Percentiles rank a stretch among this genome's conserved stretches.
Conservation (phyloP, 1,140 invertebrate species). For the Lordiphosa clarofinis region DNA sequence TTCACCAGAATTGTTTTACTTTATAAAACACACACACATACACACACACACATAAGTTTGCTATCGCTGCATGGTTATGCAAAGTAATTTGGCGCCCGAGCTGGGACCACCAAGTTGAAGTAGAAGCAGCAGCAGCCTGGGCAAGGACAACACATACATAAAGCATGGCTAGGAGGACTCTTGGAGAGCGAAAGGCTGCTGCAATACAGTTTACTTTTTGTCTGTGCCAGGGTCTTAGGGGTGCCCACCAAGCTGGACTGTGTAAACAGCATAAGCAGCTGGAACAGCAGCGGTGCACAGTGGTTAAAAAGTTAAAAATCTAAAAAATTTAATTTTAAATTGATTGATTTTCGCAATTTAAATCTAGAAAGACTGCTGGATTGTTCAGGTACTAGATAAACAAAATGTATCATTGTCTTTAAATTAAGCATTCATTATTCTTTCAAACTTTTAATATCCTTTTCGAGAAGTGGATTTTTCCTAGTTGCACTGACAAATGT, state of each 20-base stretch:
- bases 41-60: conserved; percentile 21
- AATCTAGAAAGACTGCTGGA: too few species aligned
- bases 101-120: conserved; percentile 20
- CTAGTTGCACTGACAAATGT: too few species aligned
- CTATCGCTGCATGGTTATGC: conserved; percentile 74
- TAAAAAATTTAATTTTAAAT: too few species aligned
- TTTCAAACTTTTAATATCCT: too few species aligned
- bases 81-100: conserved; percentile 67
- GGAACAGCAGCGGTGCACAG: too few species aligned
- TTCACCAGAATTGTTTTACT: conserved; percentile 78
- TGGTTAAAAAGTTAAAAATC: too few species aligned
- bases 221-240: conserved; percentile 37
- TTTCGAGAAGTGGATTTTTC: too few species aligned
- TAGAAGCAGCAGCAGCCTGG: conserved; percentile 31
- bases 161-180: conserved; percentile 8
- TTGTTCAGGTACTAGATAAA: too few species aligned
- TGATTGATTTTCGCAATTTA: too few species aligned
- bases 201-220: conserved; percentile 51
- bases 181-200: conserved; percentile 21
- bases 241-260: conserved; percentile 46
- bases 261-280: conserved; percentile 45
- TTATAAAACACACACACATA: conserved; percentile 57
- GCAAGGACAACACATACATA: conserved; percentile 67
- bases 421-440: too few species aligned
- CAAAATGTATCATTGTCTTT: too few species aligned